Evolutionary conservation across 2,797 vertebrate species (phyloP), one percentile per base, ranked within the genome.

Genomic region (Saxicola maurus): DNA sequence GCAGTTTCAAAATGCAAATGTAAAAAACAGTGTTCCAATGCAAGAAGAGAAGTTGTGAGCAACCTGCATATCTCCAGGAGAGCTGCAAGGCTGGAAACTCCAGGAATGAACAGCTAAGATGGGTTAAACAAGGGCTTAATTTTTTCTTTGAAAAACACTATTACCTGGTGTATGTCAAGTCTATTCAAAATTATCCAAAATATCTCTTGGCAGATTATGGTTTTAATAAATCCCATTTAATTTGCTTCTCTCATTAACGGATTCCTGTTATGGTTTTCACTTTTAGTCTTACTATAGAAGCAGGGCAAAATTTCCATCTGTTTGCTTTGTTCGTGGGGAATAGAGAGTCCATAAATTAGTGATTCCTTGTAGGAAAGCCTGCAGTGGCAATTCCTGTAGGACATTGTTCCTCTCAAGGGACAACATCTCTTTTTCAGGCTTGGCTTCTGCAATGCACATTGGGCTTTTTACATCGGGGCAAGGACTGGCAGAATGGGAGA

Each of bases 391-490:
- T 48, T 76, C 6, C 9, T 35, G 37, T 31, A 37, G 49, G 67
- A 30, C 55, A 38, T 3, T 68, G 46, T 14, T 89, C 33, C 42
- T 66, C 71, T 20, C 4, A 10, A 69, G 35, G 46, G 60, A 17
- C n/a, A 90, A 15, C 27, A 31, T 18, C 31, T 79, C 48, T 67
- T 64, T 33, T 71, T 74, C 61, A 68, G 35, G 6, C 42, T 74
- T 80, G 42, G 48, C 49, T 71, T 16, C 27, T 73, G 67, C 1
- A 5, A 8, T 49, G 25, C 17, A 27, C 0, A 0, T 31, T 33
- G 33, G 38, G 37, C 17, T 68, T 74, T 65, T 55, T 68, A 38
- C 7, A 15, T 2, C 0, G 0, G 11, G 68, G 21, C 0, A 0
- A 57, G 37, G 25, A 25, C 28, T 1, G 2, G 52, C 24, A 71